A percentile compares a stretch with the other conserved stretches of the same genome.
Conservation (phyloP, 2,797 vertebrate genomes). For the Urosaurus nigricauda region DNA sequence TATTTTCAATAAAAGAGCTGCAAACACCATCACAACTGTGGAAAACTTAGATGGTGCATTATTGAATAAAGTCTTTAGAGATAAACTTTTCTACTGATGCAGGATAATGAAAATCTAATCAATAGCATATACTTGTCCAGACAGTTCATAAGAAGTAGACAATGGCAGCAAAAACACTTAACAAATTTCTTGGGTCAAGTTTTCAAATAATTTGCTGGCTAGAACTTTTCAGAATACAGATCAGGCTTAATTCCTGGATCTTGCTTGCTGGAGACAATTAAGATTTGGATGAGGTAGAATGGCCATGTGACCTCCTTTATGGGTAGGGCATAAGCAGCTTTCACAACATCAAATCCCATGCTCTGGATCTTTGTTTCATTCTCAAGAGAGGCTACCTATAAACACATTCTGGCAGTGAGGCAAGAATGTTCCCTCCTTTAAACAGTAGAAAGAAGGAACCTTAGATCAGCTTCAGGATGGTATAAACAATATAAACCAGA, state of each 20-base stretch:
- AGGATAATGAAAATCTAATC: conserved; percentile 61
- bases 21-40: background rate
- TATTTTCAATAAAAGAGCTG: conserved; percentile 37
- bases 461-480: too few relatives aligned
- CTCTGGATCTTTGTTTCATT: too few relatives aligned
- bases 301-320: background rate
- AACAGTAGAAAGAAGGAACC: too few relatives aligned
- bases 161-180: conserved; percentile 38
- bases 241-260: background rate
- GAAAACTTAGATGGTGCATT: conserved; percentile 30
- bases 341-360: too few relatives aligned
- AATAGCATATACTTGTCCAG: conserved; percentile 61
- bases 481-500: too few relatives aligned
- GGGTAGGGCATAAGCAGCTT: too few relatives aligned
- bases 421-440: too few relatives aligned
- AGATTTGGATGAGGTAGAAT: background rate
- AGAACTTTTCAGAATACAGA: background rate
- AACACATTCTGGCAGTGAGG: too few relatives aligned
- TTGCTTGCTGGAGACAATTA: background rate
- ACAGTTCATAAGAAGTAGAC: conserved; percentile 52
- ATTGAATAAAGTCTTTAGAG: conserved; percentile 46
- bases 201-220: background rate
- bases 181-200: background rate
- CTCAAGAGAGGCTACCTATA: too few relatives aligned
- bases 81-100: conserved; percentile 52